Evolutionary conservation across 2,797 vertebrate genomes (phyloP).

Genomic region (Lacerta viridis): DNA sequence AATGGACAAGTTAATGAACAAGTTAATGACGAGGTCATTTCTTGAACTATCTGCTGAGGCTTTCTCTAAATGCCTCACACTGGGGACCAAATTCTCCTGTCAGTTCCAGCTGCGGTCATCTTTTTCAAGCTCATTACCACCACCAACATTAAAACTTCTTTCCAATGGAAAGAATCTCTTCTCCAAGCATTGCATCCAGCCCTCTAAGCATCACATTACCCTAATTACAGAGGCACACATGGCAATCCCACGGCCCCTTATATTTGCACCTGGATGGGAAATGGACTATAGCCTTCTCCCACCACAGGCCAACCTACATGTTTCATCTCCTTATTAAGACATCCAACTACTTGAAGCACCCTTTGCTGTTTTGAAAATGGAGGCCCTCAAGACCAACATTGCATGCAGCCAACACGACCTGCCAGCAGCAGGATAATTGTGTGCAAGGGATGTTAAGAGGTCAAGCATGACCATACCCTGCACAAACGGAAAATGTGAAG

Average conservation of each 20-base stretch:
- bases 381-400: too few relatives aligned
- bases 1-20: background rate
- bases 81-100: background rate
- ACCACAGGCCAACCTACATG: background rate
- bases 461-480: too few relatives aligned
- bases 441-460: too few relatives aligned
- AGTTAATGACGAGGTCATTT: background rate
- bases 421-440: too few relatives aligned
- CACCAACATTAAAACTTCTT: background rate
- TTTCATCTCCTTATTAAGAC: background rate
- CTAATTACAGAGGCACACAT: background rate
- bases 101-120: background rate
- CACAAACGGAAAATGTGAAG: too few relatives aligned
- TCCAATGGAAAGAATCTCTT: slow-evolving; percentile 15
- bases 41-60: background rate
- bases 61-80: background rate
- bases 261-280: background rate
- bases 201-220: background rate
- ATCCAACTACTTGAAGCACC: background rate
- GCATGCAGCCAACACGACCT: too few relatives aligned
- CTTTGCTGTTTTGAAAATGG: background rate
- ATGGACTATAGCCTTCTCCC: background rate
- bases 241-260: background rate
- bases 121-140: background rate
- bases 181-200: background rate